Evolutionary conservation across 1,140 invertebrate genomes (phyloP).

Genomic region (Lucilia cuprina): DNA sequence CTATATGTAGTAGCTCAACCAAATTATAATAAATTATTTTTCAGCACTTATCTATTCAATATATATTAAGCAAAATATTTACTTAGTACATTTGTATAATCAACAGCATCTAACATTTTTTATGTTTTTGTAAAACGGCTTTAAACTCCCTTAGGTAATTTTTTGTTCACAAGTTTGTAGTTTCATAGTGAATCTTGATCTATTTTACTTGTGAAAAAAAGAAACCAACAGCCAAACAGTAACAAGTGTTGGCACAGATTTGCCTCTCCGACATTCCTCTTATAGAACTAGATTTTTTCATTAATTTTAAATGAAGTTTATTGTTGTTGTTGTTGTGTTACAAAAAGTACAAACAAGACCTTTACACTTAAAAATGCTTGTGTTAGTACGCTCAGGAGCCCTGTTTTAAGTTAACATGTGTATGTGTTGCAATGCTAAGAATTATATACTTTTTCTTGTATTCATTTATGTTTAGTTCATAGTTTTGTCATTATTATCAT

Average conservation of each 20-base stretch:
- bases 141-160: constrained; percentile 10
- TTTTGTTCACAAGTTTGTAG: neutral
- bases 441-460: neutral
- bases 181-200: constrained; percentile 14
- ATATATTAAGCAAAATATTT: neutral
- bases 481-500: neutral
- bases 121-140: neutral
- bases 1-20: no score
- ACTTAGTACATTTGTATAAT: neutral
- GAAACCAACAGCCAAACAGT: neutral
- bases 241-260: constrained; percentile 9
- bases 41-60: neutral
- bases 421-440: neutral
- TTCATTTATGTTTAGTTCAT: neutral
- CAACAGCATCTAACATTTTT: neutral
- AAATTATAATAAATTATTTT: no score
- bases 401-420: neutral
- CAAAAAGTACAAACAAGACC: constrained; percentile 1
- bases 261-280: neutral
- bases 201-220: neutral
- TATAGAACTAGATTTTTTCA: constrained; percentile 16
- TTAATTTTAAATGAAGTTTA: constrained; percentile 28
- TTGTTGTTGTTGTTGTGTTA: neutral
- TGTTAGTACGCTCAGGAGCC: neutral
- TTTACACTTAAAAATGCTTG: neutral